Conservation (phyloP, 2,888 invertebrate species). For the Cylloceria caligata region DNA sequence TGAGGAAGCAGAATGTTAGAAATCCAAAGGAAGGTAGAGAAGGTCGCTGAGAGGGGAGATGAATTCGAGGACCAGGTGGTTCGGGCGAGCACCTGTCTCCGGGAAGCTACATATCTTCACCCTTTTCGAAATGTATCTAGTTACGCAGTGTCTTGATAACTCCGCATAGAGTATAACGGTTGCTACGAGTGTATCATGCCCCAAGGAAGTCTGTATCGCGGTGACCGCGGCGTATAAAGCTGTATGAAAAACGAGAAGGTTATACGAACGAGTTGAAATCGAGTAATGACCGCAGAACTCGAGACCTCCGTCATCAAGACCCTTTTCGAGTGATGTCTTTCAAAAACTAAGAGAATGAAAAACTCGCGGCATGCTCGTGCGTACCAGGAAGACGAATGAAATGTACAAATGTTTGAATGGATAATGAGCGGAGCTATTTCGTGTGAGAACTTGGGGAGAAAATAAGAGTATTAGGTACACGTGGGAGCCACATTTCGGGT, state of each 20-base stretch:
- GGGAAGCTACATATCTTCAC: conserved; percentile 51
- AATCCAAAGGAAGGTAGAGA: conserved; percentile 37
- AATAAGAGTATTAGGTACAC: conserved; percentile 53
- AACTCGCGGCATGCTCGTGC: background rate
- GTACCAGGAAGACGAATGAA: conserved; percentile 48
- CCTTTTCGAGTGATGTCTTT: conserved; percentile 36
- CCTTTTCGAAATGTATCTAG: conserved; percentile 63
- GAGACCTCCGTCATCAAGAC: background rate
- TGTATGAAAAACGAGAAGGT: conserved; percentile 1
- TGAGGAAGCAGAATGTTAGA: conserved; percentile 66
- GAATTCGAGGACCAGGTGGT: conserved; percentile 71
- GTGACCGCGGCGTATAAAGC: conserved; percentile 31
- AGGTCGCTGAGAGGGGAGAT: background rate
- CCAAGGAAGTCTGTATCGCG: conserved; percentile 30
- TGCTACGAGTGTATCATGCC: conserved; percentile 14
- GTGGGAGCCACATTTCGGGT: conserved; percentile 63
- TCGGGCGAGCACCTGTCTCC: conserved; percentile 74
- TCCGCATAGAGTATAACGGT: background rate
- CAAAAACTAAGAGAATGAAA: conserved; percentile 8
- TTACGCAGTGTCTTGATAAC: conserved; percentile 51
- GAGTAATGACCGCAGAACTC: conserved; percentile 31
- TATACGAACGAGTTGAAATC: conserved; percentile 38
- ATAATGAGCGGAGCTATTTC: conserved; percentile 51
- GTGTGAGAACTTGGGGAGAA: conserved; percentile 62
- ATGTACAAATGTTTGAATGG: conserved; percentile 62